Conservation (phyloP, 2,888 invertebrate genomes). For the Drosophila macrospina region DNA sequence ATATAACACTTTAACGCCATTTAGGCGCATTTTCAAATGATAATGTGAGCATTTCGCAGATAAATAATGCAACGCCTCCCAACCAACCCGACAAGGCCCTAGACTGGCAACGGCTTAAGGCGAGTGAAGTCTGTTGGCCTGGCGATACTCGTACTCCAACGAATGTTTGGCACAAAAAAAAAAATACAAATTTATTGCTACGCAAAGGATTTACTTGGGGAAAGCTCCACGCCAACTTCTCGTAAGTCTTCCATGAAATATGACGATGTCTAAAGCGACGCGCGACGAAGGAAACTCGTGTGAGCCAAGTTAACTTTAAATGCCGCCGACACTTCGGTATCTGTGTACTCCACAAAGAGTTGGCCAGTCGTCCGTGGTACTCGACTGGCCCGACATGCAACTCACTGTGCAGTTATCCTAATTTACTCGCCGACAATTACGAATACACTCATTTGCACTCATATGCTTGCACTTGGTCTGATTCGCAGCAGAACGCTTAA, state of each 20-base stretch:
- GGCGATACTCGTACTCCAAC: conserved; percentile 9
- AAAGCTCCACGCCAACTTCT: conserved; percentile 5
- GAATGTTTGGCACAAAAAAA: conserved; percentile 33
- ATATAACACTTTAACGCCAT: conserved; percentile 65
- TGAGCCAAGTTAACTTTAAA: conserved; percentile 23
- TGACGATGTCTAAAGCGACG: conserved; percentile 6
- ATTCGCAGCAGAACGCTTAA: conserved; percentile 23
- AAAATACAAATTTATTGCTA: conserved; percentile 45
- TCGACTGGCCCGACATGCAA: not conserved
- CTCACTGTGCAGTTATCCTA: not conserved
- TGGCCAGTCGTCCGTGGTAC: too few species aligned
- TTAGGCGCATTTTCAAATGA: conserved; percentile 60
- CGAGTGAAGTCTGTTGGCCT: not conserved
- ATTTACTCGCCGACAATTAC: conserved; percentile 58
- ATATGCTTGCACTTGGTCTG: conserved; percentile 38
- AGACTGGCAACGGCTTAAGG: conserved; percentile 10
- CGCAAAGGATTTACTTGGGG: conserved; percentile 48
- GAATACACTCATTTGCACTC: conserved; percentile 43
- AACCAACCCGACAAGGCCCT: not conserved
- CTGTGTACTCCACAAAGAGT: not conserved
- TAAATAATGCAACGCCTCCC: conserved; percentile 47
- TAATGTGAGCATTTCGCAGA: conserved; percentile 49
- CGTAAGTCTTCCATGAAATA: conserved; percentile 22
- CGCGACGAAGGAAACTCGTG: not conserved
- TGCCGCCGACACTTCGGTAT: conserved; percentile 6